Evolutionary conservation across 2,888 invertebrate genomes (phyloP), one percentile per base, ranked within the genome.

Genomic region (Erebia epiphron): DNA sequence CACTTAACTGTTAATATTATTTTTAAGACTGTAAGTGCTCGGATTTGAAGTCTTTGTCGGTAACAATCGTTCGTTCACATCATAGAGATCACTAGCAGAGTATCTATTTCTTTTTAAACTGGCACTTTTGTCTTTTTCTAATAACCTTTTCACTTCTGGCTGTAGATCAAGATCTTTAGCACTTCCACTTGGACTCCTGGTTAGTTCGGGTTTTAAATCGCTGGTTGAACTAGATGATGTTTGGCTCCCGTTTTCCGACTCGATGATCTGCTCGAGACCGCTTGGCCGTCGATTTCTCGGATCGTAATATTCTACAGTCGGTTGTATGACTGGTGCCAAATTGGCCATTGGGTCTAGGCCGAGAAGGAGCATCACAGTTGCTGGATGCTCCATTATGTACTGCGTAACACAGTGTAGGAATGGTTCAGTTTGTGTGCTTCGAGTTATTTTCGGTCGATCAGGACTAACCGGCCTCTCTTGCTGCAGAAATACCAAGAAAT

Each of bases 381-480:
- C 95, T 0, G 97, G 96, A 88, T 97, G 96, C 75, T 96, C 95
- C 81, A 95, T 88, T 57, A 97, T 95, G 85, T 95, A 96, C 71
- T 94, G 93, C 58, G 95, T 95, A 64, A 96, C 91, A 69, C 94
- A 85, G 77, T 95, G 95, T 11, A 94, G 90, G 75, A 94, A 94
- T 76, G 94, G 93, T 75, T 96, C 95, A 3, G 96, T 96, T 86
- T 96, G 96, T 13, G 95, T 95, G 82, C 91, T 82, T 52, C 88
- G 83, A 75, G 90, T 86, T 63, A 85, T 78, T 80, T 91, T 92
- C 2, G 87, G 88, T 49, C 87, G 84, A 72, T 92, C 92, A 18
- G 92, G 91, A 43, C 91, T 90, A 5, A 82, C 74, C 8, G 92
- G 89, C 75, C 88, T 85, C 74, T 93, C 87, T 80, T 93, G 88